Base-by-base conservation (phyloP, 1,140 invertebrate genomes). In the Cotesia glomerata region DNA sequence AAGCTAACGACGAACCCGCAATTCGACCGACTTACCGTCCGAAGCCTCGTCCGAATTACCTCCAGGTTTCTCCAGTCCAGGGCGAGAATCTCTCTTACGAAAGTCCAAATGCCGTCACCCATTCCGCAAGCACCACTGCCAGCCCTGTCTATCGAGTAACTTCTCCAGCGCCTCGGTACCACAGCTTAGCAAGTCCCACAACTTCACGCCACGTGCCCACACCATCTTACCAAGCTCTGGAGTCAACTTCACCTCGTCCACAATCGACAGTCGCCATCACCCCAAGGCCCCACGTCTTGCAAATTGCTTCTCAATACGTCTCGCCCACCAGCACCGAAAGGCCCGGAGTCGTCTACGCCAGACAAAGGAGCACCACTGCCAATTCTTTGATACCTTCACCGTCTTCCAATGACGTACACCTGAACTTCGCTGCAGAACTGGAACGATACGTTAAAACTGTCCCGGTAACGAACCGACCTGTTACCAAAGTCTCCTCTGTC, bases 391-490 rank as follows among this genome's bases (percentile, higher is more conserved):
- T 63, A 82, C 83, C 39, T 81, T 82, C 36, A 81, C 86, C 39
- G 79, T 79, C 73, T 26, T 26, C 11, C 86, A 16, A 84, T 88
- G 63, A 72, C 49, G 36, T 72, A 67, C 89, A 90, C 56, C 88
- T 93, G 49, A 91, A 92, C 81, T 93, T 93, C 69, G 92, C 92
- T 49, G 90, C 90, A 9, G 92, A 93, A 83, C 91, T 94, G 73
- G 91, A 92, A 59, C 92, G 92, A 77, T 94, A 93, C 89, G 92
- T 93, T 77, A 89, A 92, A 73, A 92, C 93, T n/a, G 92, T 92
- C 75, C 90, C 90, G 78, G 85, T 90, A 5, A 85, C 85, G 9
- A 62, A 34, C 11, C 70, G 63, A 26, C n/a, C 86, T 87, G n/a
- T 85, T 45, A 80, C 78, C 68, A 79, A 7, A 9, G 62, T 59